Conservation (phyloP, 2,888 invertebrate species). For the Allacma fusca region DNA sequence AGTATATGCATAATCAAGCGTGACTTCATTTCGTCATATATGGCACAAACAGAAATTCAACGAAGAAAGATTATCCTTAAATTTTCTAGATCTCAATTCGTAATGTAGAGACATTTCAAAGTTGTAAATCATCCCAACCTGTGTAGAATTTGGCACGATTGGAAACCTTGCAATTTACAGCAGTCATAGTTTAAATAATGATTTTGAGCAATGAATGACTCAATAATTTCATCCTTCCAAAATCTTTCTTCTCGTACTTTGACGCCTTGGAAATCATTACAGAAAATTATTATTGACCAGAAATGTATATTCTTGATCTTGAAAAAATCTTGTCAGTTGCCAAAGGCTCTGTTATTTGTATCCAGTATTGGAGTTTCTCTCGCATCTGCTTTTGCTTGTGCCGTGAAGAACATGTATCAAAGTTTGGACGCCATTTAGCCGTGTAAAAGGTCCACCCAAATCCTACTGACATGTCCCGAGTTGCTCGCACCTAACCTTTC, state of each 20-base stretch:
- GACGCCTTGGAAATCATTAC: background rate
- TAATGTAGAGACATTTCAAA: background rate
- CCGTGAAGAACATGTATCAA: no score
- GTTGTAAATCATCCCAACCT: slow-evolving; percentile 13
- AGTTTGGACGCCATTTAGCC: no score
- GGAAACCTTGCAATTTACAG: slow-evolving; percentile 16
- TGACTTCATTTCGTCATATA: slow-evolving; percentile 34
- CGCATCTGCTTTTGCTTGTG: no score
- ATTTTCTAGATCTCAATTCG: slow-evolving; percentile 11
- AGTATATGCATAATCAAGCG: slow-evolving; percentile 29
- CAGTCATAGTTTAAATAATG: slow-evolving; percentile 2
- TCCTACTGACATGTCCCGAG: no score
- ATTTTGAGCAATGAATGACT: slow-evolving; percentile 1
- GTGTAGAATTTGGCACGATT: background rate
- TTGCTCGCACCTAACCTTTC: no score
- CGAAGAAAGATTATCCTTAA: slow-evolving; percentile 22
- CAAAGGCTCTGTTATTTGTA: no score
- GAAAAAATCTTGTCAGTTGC: no score
- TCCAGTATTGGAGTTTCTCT: no score
- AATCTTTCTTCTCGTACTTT: background rate
- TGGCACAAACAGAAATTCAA: slow-evolving; percentile 18
- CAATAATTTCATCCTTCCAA: background rate
- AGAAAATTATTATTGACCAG: background rate
- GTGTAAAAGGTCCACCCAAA: no score
- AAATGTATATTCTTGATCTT: no score